A percentile compares a stretch with the other conserved stretches of the same genome.
phyloP scores from a whole-genome alignment of 1,140 invertebrate genomes.

The Geopemphigus sp. region DNA sequence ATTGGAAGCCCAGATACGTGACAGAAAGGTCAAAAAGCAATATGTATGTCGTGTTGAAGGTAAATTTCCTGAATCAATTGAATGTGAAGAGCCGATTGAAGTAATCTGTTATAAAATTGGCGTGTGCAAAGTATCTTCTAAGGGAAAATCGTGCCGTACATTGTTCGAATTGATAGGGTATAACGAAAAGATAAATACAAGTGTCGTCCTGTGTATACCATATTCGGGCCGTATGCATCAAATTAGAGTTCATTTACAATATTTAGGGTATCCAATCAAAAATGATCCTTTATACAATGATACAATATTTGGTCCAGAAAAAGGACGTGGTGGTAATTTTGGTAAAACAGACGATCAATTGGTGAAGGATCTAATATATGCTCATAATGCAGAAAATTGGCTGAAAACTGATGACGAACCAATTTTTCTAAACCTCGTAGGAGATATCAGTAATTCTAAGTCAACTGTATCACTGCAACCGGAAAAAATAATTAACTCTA shows the following conservation, averaged over 20 bases:
- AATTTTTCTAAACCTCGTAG: background rate
- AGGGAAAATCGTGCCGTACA: constrained; percentile 87
- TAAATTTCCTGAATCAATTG: constrained; percentile 80
- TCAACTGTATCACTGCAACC: too few relatives aligned
- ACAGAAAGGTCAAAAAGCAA: constrained; percentile 86
- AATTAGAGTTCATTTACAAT: constrained; percentile 97
- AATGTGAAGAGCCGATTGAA: constrained; percentile 88
- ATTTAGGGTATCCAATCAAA: constrained; percentile 91
- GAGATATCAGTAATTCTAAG: background rate
- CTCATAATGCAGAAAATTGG: constrained; percentile 92
- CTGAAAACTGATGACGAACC: constrained; percentile 79
- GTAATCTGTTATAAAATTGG: constrained; percentile 95
- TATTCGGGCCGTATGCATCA: constrained; percentile 97
- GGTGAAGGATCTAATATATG: constrained; percentile 80
- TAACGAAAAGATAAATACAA: constrained; percentile 74
- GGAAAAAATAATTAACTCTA: background rate
- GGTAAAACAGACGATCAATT: constrained; percentile 84
- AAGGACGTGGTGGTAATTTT: constrained; percentile 88
- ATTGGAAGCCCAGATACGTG: constrained; percentile 90
- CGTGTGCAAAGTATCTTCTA: constrained; percentile 85
- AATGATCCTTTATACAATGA: constrained; percentile 97
- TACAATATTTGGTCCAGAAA: constrained; percentile 82
- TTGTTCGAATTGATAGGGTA: constrained; percentile 83
- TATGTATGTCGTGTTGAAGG: constrained; percentile 97
- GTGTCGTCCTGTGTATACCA: constrained; percentile 90